A percentile compares a stretch with the other conserved stretches of the same genome.
Conservation (phyloP, 2,888 invertebrate genomes). For the Meteorus colon region DNA sequence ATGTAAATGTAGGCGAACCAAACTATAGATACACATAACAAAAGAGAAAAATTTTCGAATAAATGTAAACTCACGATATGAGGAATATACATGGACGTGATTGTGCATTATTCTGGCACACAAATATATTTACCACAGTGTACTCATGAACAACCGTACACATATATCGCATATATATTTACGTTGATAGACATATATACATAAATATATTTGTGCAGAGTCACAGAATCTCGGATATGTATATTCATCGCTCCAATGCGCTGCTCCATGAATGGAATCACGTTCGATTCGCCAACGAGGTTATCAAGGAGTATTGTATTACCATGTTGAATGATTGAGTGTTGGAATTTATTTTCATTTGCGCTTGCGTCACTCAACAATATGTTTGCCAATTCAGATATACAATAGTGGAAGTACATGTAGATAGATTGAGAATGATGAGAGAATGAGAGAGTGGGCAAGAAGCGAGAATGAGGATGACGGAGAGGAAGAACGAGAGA, state of each 20-base stretch:
- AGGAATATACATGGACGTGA: neutral
- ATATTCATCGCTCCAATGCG: neutral
- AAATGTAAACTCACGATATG: slow-evolving; percentile 3
- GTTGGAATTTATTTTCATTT: slow-evolving; percentile 29
- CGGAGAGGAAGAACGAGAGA: neutral
- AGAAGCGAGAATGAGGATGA: neutral
- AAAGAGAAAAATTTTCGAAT: neutral
- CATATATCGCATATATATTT: neutral
- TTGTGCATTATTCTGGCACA: neutral
- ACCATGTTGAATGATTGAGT: slow-evolving; percentile 8
- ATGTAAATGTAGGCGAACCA: neutral
- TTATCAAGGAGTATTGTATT: slow-evolving; percentile 10
- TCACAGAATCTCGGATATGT: neutral
- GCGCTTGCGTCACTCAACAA: neutral
- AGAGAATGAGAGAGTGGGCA: neutral
- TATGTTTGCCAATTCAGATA: neutral
- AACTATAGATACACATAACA: neutral
- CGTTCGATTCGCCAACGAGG: neutral
- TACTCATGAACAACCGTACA: neutral
- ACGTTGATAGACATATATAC: neutral
- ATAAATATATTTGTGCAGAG: neutral
- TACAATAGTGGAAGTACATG: neutral
- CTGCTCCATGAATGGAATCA: neutral
- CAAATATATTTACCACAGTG: neutral
- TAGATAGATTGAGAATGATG: neutral